Percentiles rank a stretch among this genome's conserved stretches.
Evolutionary conservation across 37 sponge, comb jelly and placozoan genomes (phyloP).

Genomic region (Theonella swinhoei): DNA sequence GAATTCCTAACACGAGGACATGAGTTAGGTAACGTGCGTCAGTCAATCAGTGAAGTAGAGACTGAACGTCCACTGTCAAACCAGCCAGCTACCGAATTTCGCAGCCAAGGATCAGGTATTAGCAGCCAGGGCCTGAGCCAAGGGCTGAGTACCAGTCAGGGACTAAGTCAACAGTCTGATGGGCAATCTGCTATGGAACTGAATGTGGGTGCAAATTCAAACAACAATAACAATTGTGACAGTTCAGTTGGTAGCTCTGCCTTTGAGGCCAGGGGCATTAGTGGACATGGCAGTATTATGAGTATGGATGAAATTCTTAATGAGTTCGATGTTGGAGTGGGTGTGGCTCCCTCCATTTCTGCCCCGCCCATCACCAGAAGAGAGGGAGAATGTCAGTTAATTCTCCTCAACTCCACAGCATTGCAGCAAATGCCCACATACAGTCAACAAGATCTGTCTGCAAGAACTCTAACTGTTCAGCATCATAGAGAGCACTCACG

Average conservation of each 20-base stretch:
- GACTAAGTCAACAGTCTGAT: constrained; percentile 18
- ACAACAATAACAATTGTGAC: neutral
- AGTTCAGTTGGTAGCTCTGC: neutral
- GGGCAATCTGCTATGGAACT: neutral
- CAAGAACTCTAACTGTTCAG: neutral
- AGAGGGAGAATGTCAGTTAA: too few relatives aligned
- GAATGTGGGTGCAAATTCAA: constrained; percentile 1
- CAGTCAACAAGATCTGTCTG: neutral
- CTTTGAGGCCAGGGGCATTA: neutral
- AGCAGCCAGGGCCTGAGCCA: constrained; percentile 22
- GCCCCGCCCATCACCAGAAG: neutral
- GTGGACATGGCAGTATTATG: neutral
- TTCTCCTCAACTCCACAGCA: neutral
- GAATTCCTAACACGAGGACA: constrained; percentile 36
- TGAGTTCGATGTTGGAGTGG: neutral
- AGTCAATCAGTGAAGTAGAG: constrained; percentile 55
- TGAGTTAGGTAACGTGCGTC: neutral
- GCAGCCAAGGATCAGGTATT: neutral
- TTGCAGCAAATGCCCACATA: neutral
- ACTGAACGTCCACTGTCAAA: neutral
- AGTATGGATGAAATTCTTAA: neutral
- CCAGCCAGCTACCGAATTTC: neutral
- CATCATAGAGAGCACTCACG: neutral
- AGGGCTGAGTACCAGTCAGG: constrained; percentile 14
- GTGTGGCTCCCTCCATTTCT: neutral